These are phyloP conservation scores for Calliopsis andreniformis DNA, from an alignment of 1,140 invertebrate species.

Conservation along the genomic window DNA sequence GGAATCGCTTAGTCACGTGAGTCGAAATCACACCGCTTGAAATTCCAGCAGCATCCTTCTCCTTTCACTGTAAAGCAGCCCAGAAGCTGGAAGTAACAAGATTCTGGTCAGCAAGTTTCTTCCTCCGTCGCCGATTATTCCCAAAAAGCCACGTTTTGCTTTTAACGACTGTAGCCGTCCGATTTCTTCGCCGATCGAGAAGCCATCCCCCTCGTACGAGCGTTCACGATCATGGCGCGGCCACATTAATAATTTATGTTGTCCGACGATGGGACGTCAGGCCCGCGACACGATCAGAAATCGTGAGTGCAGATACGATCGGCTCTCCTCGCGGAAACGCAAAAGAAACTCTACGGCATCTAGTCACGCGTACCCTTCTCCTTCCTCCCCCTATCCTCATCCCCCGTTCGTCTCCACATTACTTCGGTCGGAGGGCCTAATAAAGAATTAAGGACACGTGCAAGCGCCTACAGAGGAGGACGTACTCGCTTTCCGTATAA, in stretches of 20 bases:
- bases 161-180: slow-evolving; percentile 37
- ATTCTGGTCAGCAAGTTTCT: not conserved
- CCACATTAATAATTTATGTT: slow-evolving; percentile 74
- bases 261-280: slow-evolving; percentile 66
- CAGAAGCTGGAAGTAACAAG: not conserved
- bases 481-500: slow-evolving; percentile 25
- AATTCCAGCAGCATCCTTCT: not conserved
- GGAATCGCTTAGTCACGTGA: too few species aligned
- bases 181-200: slow-evolving; percentile 50
- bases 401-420: not conserved
- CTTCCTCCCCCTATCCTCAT: not conserved
- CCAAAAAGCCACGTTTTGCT: slow-evolving; percentile 39
- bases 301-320: slow-evolving; percentile 71
- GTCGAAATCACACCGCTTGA: not conserved
- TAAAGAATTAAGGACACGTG: slow-evolving; percentile 67
- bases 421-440: slow-evolving; percentile 43
- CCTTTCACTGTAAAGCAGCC: not conserved
- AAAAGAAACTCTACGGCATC: slow-evolving; percentile 58
- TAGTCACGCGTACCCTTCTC: slow-evolving; percentile 51
- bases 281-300: slow-evolving; percentile 69
- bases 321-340: slow-evolving; percentile 60
- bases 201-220: slow-evolving; percentile 39
- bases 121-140: slow-evolving; percentile 16
- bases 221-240: slow-evolving; percentile 65
- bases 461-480: slow-evolving; percentile 7